phyloP scores from a whole-genome alignment of 2,113 vertebrate species.

The Sigmodon hispidus region DNA sequence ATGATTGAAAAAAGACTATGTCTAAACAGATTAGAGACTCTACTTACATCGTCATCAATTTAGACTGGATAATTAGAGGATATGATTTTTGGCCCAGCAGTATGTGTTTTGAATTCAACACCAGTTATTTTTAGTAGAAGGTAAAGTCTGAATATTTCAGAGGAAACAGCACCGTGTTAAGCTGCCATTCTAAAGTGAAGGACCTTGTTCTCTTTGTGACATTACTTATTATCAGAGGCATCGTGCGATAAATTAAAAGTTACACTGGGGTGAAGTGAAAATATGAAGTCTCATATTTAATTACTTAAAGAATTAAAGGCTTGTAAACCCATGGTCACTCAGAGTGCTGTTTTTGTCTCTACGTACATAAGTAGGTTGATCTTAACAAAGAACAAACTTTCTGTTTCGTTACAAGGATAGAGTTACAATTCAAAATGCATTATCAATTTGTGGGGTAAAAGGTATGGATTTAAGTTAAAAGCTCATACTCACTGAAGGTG shows the following conservation, averaged over 20 bases:
- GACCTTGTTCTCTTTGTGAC: neutral
- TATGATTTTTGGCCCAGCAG: slow-evolving; percentile 58
- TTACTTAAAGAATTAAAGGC: slow-evolving; percentile 32
- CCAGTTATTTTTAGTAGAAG: slow-evolving; percentile 61
- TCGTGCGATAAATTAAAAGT: slow-evolving; percentile 50
- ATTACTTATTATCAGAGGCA: slow-evolving; percentile 43
- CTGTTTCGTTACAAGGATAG: neutral
- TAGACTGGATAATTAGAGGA: slow-evolving; percentile 65
- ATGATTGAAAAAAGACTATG: slow-evolving; percentile 55
- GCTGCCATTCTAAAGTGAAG: slow-evolving; percentile 55
- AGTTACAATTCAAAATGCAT: slow-evolving; percentile 49
- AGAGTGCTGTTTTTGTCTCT: slow-evolving; percentile 49
- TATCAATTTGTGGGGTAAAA: neutral
- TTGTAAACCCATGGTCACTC: slow-evolving; percentile 42
- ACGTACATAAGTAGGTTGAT: neutral
- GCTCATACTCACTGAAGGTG: neutral
- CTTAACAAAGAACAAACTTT: slow-evolving; percentile 39
- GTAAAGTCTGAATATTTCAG: slow-evolving; percentile 63
- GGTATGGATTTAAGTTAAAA: slow-evolving; percentile 36
- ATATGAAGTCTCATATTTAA: slow-evolving; percentile 56
- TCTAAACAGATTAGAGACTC: slow-evolving; percentile 63
- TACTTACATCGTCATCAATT: slow-evolving; percentile 55
- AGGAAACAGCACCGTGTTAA: slow-evolving; percentile 58
- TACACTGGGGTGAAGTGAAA: slow-evolving; percentile 56
- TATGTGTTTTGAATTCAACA: slow-evolving; percentile 64